Percentiles rank a stretch among this genome's conserved stretches.
phyloP scores from a whole-genome alignment of 2,888 invertebrate genomes.

The Lymantria dispar region DNA sequence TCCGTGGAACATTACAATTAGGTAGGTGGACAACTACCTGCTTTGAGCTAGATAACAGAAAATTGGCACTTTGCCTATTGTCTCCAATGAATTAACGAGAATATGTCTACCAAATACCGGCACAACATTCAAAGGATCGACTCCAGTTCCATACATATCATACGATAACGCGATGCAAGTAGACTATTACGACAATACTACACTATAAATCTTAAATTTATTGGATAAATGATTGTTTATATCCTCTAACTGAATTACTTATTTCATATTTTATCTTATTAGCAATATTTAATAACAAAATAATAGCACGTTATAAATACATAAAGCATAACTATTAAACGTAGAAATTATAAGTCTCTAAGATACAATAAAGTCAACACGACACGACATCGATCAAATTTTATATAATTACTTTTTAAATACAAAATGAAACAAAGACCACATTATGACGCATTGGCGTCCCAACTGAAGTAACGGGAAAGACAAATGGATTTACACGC shows the following conservation, averaged over 20 bases:
- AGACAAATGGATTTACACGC: conserved; percentile 80
- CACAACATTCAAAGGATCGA: conserved; percentile 10
- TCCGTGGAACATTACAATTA: background rate
- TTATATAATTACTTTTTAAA: conserved; percentile 28
- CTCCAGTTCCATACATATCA: conserved; percentile 32
- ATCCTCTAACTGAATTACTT: conserved; percentile 46
- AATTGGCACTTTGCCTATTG: conserved; percentile 4
- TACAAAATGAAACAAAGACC: conserved; percentile 35
- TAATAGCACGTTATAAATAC: conserved; percentile 26
- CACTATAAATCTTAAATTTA: conserved; percentile 36
- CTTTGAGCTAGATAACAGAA: conserved; percentile 1
- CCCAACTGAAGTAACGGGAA: conserved; percentile 66
- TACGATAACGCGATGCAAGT: conserved; percentile 26
- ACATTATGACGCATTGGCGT: conserved; percentile 45
- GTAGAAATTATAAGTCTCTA: conserved; percentile 23
- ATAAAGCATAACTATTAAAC: conserved; percentile 27
- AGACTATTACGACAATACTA: conserved; percentile 33
- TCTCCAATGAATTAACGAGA: conserved; percentile 4
- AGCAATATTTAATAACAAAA: conserved; percentile 27
- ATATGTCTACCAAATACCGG: conserved; percentile 4
- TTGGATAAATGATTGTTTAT: conserved; percentile 48
- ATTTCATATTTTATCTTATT: conserved; percentile 35
- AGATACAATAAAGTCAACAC: conserved; percentile 26
- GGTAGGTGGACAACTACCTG: background rate
- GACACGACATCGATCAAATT: conserved; percentile 48